Percentiles rank a stretch among this genome's conserved stretches.
phyloP scores from a whole-genome alignment of 2,113 vertebrate genomes.

The Pseudorhombus dupliciocellatus region DNA sequence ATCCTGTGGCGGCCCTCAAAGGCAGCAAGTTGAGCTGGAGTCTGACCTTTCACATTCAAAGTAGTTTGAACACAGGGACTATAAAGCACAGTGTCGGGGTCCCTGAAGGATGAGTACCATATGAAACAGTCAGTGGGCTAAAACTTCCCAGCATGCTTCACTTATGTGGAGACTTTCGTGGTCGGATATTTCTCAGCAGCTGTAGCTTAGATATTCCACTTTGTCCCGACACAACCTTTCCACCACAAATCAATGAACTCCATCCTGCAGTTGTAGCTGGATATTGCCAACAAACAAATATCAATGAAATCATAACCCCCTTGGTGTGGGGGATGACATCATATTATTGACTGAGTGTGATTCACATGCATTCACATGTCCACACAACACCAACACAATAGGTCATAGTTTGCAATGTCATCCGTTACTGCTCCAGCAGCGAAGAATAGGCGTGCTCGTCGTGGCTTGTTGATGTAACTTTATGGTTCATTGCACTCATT shows the following conservation, averaged over 20 bases:
- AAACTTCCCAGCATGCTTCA: background rate
- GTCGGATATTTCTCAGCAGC: background rate
- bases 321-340: background rate
- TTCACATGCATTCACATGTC: background rate
- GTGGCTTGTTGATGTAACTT: slow-evolving; percentile 23
- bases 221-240: too few species aligned
- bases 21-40: background rate
- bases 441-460: slow-evolving; percentile 11
- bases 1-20: background rate
- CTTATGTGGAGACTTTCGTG: background rate
- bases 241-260: too few species aligned
- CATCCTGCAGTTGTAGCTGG: too few species aligned
- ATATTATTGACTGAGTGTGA: background rate
- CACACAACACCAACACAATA: slow-evolving; percentile 12
- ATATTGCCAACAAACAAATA: background rate
- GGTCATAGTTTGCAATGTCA: slow-evolving; percentile 14
- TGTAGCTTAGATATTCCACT: too few species aligned
- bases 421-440: slow-evolving; percentile 16
- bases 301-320: background rate
- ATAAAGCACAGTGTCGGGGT: background rate
- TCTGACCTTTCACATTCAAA: slow-evolving; percentile 26
- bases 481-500: slow-evolving; percentile 37
- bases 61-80: background rate
- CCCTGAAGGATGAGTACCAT: background rate
- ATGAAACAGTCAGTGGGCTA: slow-evolving; percentile 1